Conservation (phyloP, 2,888 invertebrate species). For the Listrodromus nycthemerus region DNA sequence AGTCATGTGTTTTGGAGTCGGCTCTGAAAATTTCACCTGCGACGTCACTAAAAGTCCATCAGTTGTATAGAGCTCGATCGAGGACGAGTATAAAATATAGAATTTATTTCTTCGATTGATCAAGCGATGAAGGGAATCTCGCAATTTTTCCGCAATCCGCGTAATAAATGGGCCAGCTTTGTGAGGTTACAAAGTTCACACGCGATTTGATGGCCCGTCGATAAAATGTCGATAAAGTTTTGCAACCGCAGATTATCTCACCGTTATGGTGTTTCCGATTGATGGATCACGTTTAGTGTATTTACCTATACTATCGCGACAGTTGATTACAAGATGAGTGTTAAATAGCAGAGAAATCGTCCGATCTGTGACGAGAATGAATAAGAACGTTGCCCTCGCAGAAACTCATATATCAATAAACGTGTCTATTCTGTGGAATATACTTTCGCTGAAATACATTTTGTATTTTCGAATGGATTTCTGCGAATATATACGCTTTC, state of each 20-base stretch:
- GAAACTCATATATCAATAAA: background rate
- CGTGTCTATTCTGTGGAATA: no score
- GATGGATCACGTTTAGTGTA: background rate
- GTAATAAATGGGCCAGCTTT: background rate
- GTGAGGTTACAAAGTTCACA: background rate
- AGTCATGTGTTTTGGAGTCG: background rate
- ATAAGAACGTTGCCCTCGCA: background rate
- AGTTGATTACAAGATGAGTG: background rate
- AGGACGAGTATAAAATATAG: background rate
- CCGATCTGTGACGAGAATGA: background rate
- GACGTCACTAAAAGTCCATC: background rate
- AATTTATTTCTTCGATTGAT: slow-evolving; percentile 10
- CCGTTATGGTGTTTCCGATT: slow-evolving; percentile 1
- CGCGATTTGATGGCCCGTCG: background rate
- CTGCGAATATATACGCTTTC: no score
- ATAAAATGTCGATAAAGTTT: slow-evolving; percentile 11
- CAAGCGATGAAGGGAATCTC: background rate
- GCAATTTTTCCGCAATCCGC: background rate
- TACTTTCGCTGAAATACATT: no score
- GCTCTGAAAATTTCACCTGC: background rate
- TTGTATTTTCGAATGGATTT: no score
- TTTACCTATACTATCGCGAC: background rate
- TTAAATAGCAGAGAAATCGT: background rate
- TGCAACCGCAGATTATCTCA: background rate
- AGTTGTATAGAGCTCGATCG: background rate